Evolutionary conservation across 1,140 invertebrate species (phyloP), one percentile per base, ranked within the genome.

Genomic region (Zaprionus tsacasi): DNA sequence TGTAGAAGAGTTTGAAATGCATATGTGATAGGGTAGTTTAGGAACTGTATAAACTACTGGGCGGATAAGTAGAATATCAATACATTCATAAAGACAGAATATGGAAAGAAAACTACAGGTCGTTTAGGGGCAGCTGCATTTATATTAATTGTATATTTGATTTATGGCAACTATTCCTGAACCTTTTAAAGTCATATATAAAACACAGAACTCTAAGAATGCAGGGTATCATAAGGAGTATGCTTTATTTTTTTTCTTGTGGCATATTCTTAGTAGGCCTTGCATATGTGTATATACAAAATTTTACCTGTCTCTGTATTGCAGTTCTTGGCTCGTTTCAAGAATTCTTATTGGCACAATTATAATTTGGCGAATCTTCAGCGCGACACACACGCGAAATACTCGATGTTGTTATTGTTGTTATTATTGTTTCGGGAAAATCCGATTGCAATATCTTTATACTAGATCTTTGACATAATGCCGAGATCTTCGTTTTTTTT

Each of bases 391-490:
- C 25, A 48, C 38, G 33, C 57, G n/a, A 52, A 59, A 52, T 30
- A 30, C 3, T 30, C 27, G 1, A 5, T 30, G 27, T 5, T 30
- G 10, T 7, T 30, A 3, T 5, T 30, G 10, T 7, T 57, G 15
- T 54, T 43, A 1, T 55, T 54, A 25, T 67, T 59, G 15, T 54
- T 50, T 30, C 10, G 56, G 71, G 71, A 69, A 73, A 73, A 73
- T 69, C 71, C 73, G 25, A 45, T 65, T 70, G 58, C 58, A 56
- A 60, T 69, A 56, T 69, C 48, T 57, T 11, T 50, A 12, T 27
- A 36, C 21, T 43, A 38, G 15, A 36, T 43, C 30, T 52, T 75
- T 75, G 66, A 64, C 72, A 75, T 69, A 70, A 52, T 64, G 58
- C 27, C n/a, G 13, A 63, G 63, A n/a, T n/a, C 58, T 64, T 70